Conservation (phyloP, 2,888 invertebrate genomes). For the Odontocerum albicorne region DNA sequence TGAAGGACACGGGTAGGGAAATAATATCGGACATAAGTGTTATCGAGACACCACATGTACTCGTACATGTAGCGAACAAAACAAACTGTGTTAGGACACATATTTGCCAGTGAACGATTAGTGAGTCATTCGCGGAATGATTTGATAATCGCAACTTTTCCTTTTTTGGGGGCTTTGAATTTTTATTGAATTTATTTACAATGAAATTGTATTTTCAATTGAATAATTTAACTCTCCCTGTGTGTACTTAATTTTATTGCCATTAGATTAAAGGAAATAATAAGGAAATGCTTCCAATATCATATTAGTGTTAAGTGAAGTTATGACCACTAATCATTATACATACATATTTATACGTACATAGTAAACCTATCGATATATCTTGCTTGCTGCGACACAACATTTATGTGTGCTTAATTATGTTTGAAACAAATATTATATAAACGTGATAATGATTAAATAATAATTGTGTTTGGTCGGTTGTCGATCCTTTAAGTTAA, state of each 20-base stretch:
- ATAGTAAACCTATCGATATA: too few relatives aligned
- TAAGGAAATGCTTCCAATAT: constrained; percentile 37
- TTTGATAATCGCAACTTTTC: too few relatives aligned
- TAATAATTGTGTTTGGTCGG: neutral
- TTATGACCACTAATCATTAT: constrained; percentile 27
- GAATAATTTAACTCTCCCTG: constrained; percentile 18
- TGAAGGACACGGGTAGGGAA: too few relatives aligned
- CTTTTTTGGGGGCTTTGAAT: neutral
- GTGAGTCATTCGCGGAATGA: too few relatives aligned
- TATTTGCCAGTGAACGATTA: too few relatives aligned
- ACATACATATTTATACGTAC: too few relatives aligned
- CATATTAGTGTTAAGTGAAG: constrained; percentile 22
- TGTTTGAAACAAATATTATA: constrained; percentile 15
- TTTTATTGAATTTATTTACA: constrained; percentile 9
- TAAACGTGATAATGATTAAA: constrained; percentile 15
- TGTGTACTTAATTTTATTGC: constrained; percentile 35
- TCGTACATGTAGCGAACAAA: too few relatives aligned
- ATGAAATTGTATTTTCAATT: constrained; percentile 11
- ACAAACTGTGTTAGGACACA: too few relatives aligned
- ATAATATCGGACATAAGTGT: too few relatives aligned
- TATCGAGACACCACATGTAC: too few relatives aligned
- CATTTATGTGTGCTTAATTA: constrained; percentile 7
- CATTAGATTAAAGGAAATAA: constrained; percentile 35
- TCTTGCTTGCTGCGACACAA: too few relatives aligned
- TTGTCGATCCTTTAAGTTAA: constrained; percentile 4